phyloP scores from a whole-genome alignment of 2,113 vertebrate species.

The Crocuta crocuta region DNA sequence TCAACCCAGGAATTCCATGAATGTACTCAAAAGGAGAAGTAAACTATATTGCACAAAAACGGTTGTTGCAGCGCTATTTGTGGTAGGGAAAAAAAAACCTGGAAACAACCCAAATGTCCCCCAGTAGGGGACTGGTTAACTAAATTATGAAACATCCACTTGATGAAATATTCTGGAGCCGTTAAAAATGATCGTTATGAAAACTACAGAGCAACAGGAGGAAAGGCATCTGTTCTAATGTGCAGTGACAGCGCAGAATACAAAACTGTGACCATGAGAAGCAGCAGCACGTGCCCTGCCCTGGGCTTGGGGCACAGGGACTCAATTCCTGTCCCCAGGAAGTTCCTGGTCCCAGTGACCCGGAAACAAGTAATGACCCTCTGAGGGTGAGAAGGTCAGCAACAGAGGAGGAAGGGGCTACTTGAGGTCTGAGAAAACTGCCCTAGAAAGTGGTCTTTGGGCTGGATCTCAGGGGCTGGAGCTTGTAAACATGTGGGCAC shows the following conservation, averaged over 20 bases:
- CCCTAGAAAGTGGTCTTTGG: background rate
- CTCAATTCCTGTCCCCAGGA: background rate
- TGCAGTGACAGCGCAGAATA: background rate
- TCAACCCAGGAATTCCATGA: background rate
- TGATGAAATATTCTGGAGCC: slow-evolving; percentile 75
- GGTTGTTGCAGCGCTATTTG: background rate
- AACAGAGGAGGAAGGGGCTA: background rate
- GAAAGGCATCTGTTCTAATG: slow-evolving; percentile 42
- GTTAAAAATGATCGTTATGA: slow-evolving; percentile 72
- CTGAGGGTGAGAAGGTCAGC: background rate
- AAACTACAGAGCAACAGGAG: slow-evolving; percentile 70
- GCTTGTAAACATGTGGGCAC: background rate
- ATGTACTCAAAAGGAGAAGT: slow-evolving; percentile 55
- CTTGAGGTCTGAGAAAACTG: background rate
- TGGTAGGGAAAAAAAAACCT: background rate
- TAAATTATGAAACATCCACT: slow-evolving; percentile 74
- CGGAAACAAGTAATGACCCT: background rate
- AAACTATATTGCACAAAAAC: background rate
- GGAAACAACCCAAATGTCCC: slow-evolving; percentile 75
- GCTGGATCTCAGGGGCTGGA: background rate
- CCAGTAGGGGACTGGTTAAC: slow-evolving; percentile 71
- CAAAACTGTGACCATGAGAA: background rate
- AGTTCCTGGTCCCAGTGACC: background rate
- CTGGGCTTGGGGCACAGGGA: background rate
- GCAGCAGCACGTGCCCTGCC: fast-evolving